phyloP scores from a whole-genome alignment of 2,888 invertebrate species.

The Thereva nobilitata region DNA sequence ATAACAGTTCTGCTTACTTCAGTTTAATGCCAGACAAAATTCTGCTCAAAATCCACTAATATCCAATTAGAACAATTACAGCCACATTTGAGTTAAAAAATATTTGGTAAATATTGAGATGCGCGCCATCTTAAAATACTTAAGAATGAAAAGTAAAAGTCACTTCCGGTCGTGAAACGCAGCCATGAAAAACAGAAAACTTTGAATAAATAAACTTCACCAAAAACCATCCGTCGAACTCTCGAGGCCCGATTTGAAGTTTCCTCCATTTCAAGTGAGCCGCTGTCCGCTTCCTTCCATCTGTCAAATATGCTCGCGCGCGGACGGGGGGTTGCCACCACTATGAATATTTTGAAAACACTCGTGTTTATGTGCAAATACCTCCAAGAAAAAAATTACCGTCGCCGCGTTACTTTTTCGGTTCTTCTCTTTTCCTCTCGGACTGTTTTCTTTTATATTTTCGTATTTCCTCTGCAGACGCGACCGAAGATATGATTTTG shows the following conservation, averaged over 20 bases:
- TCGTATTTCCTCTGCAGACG: slow-evolving; percentile 7
- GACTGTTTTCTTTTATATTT: not conserved
- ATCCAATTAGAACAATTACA: no score
- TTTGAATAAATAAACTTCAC: not conserved
- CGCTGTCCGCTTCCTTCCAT: slow-evolving; percentile 7
- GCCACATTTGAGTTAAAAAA: no score
- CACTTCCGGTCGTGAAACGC: not conserved
- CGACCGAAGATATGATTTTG: slow-evolving; percentile 18
- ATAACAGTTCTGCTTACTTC: no score
- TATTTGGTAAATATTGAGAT: no score
- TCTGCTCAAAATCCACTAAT: no score
- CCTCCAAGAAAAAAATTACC: not conserved
- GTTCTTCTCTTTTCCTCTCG: not conserved
- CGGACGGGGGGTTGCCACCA: no score
- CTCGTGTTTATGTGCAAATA: slow-evolving; percentile 23
- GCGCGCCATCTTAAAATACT: no score
- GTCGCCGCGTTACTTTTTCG: not conserved
- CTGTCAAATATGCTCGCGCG: slow-evolving; percentile 15
- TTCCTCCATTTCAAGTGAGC: slow-evolving; percentile 7
- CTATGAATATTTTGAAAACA: slow-evolving; percentile 32
- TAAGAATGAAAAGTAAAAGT: not conserved
- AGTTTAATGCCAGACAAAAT: no score
- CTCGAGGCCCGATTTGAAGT: slow-evolving; percentile 15
- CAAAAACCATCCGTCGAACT: not conserved
- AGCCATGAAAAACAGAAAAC: no score